Conservation (phyloP, 2,888 invertebrate genomes). For the Rhimphoctona megacephalus region DNA sequence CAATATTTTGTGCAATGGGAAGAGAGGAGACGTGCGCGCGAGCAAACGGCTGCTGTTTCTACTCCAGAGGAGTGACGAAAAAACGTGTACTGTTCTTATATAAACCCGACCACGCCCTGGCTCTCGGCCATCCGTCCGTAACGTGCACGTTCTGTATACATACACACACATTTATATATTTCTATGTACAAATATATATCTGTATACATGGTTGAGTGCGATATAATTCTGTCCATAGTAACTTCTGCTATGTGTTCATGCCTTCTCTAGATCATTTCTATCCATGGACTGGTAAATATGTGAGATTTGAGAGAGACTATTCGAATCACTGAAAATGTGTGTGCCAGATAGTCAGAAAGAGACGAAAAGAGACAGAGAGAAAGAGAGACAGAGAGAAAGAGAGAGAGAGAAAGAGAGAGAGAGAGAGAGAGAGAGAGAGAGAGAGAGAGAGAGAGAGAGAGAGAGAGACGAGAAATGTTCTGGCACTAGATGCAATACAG, state of each 20-base stretch:
- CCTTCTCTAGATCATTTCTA: slow-evolving; percentile 30
- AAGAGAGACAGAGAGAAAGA: background rate
- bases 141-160: slow-evolving; percentile 52
- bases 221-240: slow-evolving; percentile 25
- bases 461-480: slow-evolving; percentile 4
- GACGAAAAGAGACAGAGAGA: background rate
- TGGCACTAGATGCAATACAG: slow-evolving; percentile 41
- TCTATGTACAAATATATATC: slow-evolving; percentile 25
- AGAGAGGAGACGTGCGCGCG: slow-evolving; percentile 37
- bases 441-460: slow-evolving; percentile 3
- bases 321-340: slow-evolving; percentile 33
- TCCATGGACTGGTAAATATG: slow-evolving; percentile 9
- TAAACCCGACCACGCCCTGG: slow-evolving; percentile 84
- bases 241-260: slow-evolving; percentile 28
- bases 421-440: background rate
- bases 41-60: slow-evolving; percentile 59
- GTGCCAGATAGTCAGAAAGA: slow-evolving; percentile 9
- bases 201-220: slow-evolving; percentile 33
- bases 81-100: slow-evolving; percentile 81
- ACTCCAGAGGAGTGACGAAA: slow-evolving; percentile 79
- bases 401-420: slow-evolving; percentile 1
- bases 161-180: slow-evolving; percentile 1
- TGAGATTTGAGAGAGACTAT: slow-evolving; percentile 40
- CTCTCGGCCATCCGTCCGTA: slow-evolving; percentile 72
- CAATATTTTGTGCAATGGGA: slow-evolving; percentile 25